Conservation (phyloP, 2,888 invertebrate genomes). For the Agonopterix heracliana region DNA sequence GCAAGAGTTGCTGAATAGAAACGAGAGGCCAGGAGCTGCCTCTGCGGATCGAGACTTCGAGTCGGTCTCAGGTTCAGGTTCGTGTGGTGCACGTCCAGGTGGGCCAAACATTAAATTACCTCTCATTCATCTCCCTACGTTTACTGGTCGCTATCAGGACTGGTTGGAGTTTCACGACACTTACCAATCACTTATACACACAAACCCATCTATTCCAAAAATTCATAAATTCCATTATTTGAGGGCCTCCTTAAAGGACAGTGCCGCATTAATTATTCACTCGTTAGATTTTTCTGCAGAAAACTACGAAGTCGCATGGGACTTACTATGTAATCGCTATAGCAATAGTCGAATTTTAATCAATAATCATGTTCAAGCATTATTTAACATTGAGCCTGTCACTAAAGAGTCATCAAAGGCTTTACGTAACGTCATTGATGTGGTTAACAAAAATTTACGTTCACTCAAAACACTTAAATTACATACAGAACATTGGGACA, state of each 20-base stretch:
- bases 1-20: conserved; percentile 2
- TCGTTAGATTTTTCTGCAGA: conserved; percentile 10
- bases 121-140: conserved; percentile 8
- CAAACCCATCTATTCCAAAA: conserved; percentile 3
- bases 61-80: conserved; percentile 13
- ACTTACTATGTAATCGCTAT: conserved; percentile 11
- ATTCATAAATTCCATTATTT: conserved; percentile 15
- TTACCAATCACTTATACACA: conserved; percentile 11
- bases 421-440: conserved; percentile 6
- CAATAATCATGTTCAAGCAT: conserved; percentile 10
- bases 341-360: conserved; percentile 12
- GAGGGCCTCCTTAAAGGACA: conserved; percentile 7
- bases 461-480: conserved; percentile 10
- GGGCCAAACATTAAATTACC: conserved; percentile 9
- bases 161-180: conserved; percentile 16
- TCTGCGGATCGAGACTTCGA: neutral
- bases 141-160: conserved; percentile 10
- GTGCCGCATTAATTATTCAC: conserved; percentile 9
- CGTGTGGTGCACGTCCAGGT: conserved; percentile 5
- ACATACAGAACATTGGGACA: conserved; percentile 12
- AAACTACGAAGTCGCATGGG: conserved; percentile 14
- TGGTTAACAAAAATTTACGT: neutral
- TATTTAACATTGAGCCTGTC: conserved; percentile 8
- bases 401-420: conserved; percentile 4
- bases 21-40: conserved; percentile 2